Evolutionary conservation across 1,140 invertebrate species (phyloP), one percentile per base, ranked within the genome.

Genomic region (Matsumurasca onukii): DNA sequence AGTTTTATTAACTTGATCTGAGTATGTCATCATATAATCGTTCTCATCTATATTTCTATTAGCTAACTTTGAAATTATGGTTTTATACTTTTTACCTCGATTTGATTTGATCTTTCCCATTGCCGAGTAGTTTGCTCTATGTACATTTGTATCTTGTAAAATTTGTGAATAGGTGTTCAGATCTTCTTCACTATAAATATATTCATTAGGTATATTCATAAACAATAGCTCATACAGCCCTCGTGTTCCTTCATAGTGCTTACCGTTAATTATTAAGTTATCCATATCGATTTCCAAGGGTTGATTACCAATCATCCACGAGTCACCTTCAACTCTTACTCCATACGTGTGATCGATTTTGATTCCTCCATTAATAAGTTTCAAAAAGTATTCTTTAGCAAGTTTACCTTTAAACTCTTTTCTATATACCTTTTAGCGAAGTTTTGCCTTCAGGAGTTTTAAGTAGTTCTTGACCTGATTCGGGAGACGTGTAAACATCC

Each of bases 221-320:
- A 63, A 2, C n/a, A 63, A 20, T 63, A 63, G 25, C 31, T 63
- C 61, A 45, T 63, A 63, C 9, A 63, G 34, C 20, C 61, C 61
- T 3, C 2, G 5, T 34, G 61, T 63, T 3, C 61, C 61, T 3
- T 63, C 3, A 63, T 63, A 63, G 2, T 27, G 5, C 39, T 24
- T 25, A 34, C 20, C 31, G 17, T 63, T 20, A 5, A 63, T 34
- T 17, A 31, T 2, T 17, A 63, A 34, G 22, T 45, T 31, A 63
- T 63, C 31, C 3, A 15, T 31, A 20, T 31, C 61, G 20, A 63
- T 39, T 3, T 63, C 34, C n/a, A 63, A 25, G 2, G 2, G 29
- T 63, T 63, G 31, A 20, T 34, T 20, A 2, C 61, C 61, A 20
- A 63, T 45, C 61, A 63, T 63, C 34, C 30, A 63, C 17, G 29